Evolutionary conservation across 2,888 invertebrate genomes (phyloP).

Genomic region (Cryptus armator): DNA sequence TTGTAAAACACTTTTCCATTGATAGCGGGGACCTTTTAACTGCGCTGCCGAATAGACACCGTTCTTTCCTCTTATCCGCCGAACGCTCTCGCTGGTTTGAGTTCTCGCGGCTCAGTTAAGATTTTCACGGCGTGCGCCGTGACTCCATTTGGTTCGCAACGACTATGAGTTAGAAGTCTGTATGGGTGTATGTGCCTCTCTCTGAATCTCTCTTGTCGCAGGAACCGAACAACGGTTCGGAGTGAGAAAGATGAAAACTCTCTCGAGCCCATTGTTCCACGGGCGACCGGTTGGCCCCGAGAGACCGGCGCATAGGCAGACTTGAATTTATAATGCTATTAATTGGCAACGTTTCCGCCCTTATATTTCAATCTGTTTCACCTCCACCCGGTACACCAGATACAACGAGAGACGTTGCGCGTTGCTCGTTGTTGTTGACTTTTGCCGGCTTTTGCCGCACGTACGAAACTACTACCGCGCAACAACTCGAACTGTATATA

Average conservation of each 20-base stretch:
- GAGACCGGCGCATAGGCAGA: slow-evolving; percentile 49
- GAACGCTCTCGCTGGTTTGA: slow-evolving; percentile 44
- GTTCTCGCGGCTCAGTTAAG: slow-evolving; percentile 41
- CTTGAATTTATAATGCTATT: slow-evolving; percentile 81
- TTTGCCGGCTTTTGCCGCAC: slow-evolving; percentile 18
- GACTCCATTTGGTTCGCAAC: slow-evolving; percentile 43
- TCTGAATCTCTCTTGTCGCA: slow-evolving; percentile 33
- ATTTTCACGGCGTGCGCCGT: slow-evolving; percentile 39
- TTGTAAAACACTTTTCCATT: slow-evolving; percentile 79
- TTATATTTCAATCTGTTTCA: slow-evolving; percentile 79
- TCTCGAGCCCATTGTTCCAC: slow-evolving; percentile 76
- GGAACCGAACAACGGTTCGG: slow-evolving; percentile 38
- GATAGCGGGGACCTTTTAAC: slow-evolving; percentile 70
- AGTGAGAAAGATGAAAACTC: slow-evolving; percentile 30
- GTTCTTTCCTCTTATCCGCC: slow-evolving; percentile 58
- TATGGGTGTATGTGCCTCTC: slow-evolving; percentile 17
- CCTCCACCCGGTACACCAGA: slow-evolving; percentile 48
- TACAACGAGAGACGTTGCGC: slow-evolving; percentile 1
- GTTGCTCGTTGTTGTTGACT: not conserved
- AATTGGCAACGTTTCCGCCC: slow-evolving; percentile 81
- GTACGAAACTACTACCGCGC: slow-evolving; percentile 47
- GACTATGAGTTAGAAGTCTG: not conserved
- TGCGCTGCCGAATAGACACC: slow-evolving; percentile 47
- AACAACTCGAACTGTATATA: slow-evolving; percentile 13
- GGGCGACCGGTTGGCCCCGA: slow-evolving; percentile 72